These are phyloP conservation scores for Psilopogon haemacephalus DNA, from an alignment of 2,113 vertebrate species.

Conservation along the genomic window DNA sequence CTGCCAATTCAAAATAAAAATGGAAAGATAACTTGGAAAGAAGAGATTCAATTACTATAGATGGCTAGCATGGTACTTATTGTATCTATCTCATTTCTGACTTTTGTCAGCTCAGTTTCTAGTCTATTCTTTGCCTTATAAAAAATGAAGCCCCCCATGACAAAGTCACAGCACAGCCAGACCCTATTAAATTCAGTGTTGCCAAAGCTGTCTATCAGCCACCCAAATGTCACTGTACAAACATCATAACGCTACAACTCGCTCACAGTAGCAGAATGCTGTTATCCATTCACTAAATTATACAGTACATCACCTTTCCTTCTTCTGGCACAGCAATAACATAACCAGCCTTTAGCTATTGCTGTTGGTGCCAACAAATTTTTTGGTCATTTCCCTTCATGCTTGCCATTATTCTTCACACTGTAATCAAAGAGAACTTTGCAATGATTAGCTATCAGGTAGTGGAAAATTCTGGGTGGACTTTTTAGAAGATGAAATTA, in stretches of 20 bases:
- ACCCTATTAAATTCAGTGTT: background rate
- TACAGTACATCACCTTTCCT: background rate
- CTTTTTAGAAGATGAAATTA: background rate
- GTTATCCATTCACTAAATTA: background rate
- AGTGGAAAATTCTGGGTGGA: background rate
- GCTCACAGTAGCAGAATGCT: background rate
- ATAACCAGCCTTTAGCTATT: background rate
- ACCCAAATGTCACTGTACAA: background rate
- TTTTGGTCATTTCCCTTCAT: background rate
- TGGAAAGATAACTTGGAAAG: background rate
- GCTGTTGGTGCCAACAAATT: background rate
- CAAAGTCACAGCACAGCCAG: background rate
- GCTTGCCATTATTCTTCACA: background rate
- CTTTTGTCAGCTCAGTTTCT: background rate
- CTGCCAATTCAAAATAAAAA: constrained; percentile 19
- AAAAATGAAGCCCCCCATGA: background rate
- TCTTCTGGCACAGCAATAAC: background rate
- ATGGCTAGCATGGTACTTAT: background rate
- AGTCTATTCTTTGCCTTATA: background rate
- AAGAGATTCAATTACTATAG: constrained; percentile 31
- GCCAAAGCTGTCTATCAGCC: background rate
- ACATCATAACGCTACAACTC: background rate
- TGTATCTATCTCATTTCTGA: background rate
- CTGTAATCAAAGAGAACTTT: constrained; percentile 4
- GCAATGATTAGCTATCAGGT: background rate